A percentile compares a stretch with the other conserved stretches of the same genome.
phyloP scores from a whole-genome alignment of 2,797 vertebrate species.

The Florisuga fusca region DNA sequence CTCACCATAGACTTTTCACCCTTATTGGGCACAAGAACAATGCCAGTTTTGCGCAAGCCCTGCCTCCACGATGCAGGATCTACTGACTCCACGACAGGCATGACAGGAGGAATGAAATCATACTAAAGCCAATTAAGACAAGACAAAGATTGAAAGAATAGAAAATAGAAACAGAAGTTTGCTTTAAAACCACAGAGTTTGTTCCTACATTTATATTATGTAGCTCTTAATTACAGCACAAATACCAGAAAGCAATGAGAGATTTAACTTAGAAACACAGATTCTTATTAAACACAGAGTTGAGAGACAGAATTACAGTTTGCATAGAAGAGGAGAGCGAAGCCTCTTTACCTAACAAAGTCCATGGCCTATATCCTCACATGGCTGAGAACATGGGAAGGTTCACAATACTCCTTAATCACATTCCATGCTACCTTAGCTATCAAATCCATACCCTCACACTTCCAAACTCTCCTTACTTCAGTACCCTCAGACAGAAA shows the following conservation, averaged over 20 bases:
- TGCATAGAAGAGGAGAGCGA: background rate
- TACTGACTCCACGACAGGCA: constrained; percentile 91
- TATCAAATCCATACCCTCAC: background rate
- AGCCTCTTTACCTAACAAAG: background rate
- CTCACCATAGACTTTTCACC: constrained; percentile 96
- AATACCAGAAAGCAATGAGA: constrained; percentile 2
- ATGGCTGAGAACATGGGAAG: background rate
- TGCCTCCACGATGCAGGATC: constrained; percentile 98
- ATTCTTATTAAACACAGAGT: background rate
- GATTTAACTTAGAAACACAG: background rate
- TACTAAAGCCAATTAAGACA: constrained; percentile 93
- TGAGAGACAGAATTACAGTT: background rate
- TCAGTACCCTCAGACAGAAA: background rate
- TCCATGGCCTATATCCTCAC: background rate
- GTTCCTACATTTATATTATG: background rate
- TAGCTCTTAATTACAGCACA: background rate
- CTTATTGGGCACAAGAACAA: constrained; percentile 96
- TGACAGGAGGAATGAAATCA: constrained; percentile 93
- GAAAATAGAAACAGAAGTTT: constrained; percentile 61
- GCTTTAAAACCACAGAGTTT: background rate
- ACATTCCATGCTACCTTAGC: background rate
- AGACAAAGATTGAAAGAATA: constrained; percentile 79
- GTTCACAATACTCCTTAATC: background rate
- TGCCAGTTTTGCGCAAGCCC: constrained; percentile 99
- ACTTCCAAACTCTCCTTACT: background rate